Evolutionary conservation across 1,140 invertebrate species (phyloP), one percentile per base, ranked within the genome.

Genomic region (Propsilocerus akamusi): DNA sequence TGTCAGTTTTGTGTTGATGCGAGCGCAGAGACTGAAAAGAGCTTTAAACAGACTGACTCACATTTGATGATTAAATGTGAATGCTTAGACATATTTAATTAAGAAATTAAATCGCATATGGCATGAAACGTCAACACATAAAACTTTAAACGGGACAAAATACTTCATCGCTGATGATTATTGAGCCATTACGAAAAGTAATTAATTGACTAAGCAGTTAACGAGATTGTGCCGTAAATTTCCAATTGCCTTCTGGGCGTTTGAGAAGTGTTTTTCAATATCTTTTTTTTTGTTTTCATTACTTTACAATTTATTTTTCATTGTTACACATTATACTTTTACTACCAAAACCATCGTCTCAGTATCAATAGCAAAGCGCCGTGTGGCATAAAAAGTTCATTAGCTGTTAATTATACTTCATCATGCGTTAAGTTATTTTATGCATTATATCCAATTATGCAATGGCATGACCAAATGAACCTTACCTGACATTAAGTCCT

Each of bases 401-500:
- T 30, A 30, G 12, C 17, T 32, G 11, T 32, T 32, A 32, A 32
- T 32, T 32, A 32, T 32, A 12, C 17, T 22, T 22, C 10, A 3
- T 30, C 28, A 30, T 30, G 28, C 28, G 14, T 30, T 10, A 30
- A 30, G 14, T 30, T 30, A 12, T 12, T 30, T 30, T 12, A 12
- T 30, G 28, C 28, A 30, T 30, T 12, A 30, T 30, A n/a, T n/a
- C n/a, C n/a, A n/a, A n/a, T n/a, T n/a, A n/a, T n/a, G n/a, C n/a
- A n/a, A n/a, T n/a, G n/a, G n/a, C n/a, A n/a, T n/a, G n/a, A n/a
- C n/a, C n/a, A n/a, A n/a, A n/a, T n/a, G n/a, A n/a, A 49, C 77
- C 83, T 87, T 69, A 97, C 93, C 88, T 92, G 60, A 84, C 80
- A 63, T 85, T 81, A 59, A 97, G 88, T 53, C 88, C 90, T 65